Base-by-base conservation (phyloP, 1,140 invertebrate species). In the Apis dorsata region DNA sequence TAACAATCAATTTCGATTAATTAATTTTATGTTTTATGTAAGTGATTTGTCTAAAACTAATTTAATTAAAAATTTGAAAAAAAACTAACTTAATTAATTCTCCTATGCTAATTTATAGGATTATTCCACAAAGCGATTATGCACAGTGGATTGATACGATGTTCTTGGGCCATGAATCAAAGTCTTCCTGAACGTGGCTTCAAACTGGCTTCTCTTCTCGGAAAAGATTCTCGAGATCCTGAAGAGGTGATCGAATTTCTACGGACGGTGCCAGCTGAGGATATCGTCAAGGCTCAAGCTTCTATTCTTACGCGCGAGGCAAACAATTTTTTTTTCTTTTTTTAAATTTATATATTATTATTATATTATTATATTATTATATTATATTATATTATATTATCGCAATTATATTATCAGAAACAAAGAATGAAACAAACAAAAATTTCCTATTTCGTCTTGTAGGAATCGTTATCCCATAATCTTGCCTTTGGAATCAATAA, bases 101-200 rank as follows among this genome's bases (percentile, higher is more conserved):
- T 21, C 1, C 15, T 49, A 34, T 89, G 0, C 81, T 92, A 15
- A 88, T 15, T 70, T 85, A 24, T 87, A 92, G 95, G 95, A 15
- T 86, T 96, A 10, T 94, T 96, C 74, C 94, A 95, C 85, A 95
- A 95, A 89, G 95, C 94, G 2, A 96, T 96, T 34, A 81, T 93
- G 1, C 95, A 96, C 91, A 96, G 95, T 81, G 95, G 95, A 55
- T 91, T 93, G 12, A 93, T 94, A 0, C 91, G 88, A 4, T 91
- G 88, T 70, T 87, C 92, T 0, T 95, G 94, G 95, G 86, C 87
- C 19, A 65, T 0, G 3, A 28, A 2, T 44, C 63, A 51, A 15
- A 92, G 91, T 17, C 84, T 89, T 4, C 90, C 81, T 3, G 60
- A 69, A 1, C 70, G 90, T 77, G 92, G 94, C 21, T 92, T 94